Conservation (phyloP, 2,113 vertebrate species). For the Pseudonaja textilis region DNA sequence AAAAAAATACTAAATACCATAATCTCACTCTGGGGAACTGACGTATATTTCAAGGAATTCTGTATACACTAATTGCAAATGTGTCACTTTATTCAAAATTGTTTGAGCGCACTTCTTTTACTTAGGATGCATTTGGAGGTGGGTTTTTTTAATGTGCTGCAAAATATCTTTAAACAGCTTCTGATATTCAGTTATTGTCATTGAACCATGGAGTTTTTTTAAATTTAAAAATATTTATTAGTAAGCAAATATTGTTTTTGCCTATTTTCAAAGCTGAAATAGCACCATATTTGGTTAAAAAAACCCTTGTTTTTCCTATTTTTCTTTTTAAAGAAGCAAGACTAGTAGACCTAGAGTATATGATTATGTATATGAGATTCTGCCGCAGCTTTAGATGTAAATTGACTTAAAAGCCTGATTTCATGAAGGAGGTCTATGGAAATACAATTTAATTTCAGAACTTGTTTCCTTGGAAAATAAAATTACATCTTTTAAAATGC, state of each 20-base stretch:
- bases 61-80: slow-evolving; percentile 52
- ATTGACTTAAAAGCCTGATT: slow-evolving; percentile 59
- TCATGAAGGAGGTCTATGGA: slow-evolving; percentile 57
- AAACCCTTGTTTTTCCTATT: slow-evolving; percentile 51
- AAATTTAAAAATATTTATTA: neutral
- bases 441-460: slow-evolving; percentile 70
- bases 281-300: slow-evolving; percentile 31
- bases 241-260: neutral
- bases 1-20: slow-evolving; percentile 44
- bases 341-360: neutral
- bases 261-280: slow-evolving; percentile 36
- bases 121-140: slow-evolving; percentile 32
- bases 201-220: slow-evolving; percentile 2
- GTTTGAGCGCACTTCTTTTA: slow-evolving; percentile 25
- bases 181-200: neutral
- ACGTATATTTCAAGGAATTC: slow-evolving; percentile 49
- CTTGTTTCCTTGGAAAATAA: slow-evolving; percentile 63
- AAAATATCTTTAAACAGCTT: slow-evolving; percentile 16
- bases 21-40: slow-evolving; percentile 55
- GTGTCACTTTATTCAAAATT: slow-evolving; percentile 41
- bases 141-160: slow-evolving; percentile 32
- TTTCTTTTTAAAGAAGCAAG: slow-evolving; percentile 44
- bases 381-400: slow-evolving; percentile 48
- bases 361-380: slow-evolving; percentile 9
- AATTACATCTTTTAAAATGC: slow-evolving; percentile 70